phyloP scores from a whole-genome alignment of 2,797 vertebrate species.

The Sebastes cheni region DNA sequence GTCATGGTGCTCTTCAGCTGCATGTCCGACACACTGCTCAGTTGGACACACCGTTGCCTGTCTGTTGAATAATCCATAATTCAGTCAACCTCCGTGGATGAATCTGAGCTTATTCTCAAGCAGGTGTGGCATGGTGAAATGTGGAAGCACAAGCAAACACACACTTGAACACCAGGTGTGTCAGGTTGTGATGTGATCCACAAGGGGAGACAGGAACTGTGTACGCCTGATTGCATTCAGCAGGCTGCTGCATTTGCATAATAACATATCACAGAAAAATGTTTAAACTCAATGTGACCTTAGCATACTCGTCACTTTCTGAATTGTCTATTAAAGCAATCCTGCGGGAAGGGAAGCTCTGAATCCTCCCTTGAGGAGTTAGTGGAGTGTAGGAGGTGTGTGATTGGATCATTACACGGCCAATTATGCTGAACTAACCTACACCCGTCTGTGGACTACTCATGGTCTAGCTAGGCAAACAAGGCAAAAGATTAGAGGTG shows the following conservation, averaged over 20 bases:
- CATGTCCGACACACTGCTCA: background rate
- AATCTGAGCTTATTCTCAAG: background rate
- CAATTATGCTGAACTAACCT: constrained; percentile 70
- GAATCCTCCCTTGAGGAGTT: constrained; percentile 21
- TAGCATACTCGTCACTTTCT: constrained; percentile 11
- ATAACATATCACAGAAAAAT: constrained; percentile 25
- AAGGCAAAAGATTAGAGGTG: constrained; percentile 21
- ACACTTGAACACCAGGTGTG: background rate
- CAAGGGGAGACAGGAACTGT: background rate
- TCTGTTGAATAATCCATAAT: constrained; percentile 10
- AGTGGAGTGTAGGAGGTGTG: constrained; percentile 46
- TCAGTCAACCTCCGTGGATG: background rate
- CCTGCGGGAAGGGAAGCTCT: background rate
- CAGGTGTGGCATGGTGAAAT: background rate
- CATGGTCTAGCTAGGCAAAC: constrained; percentile 41
- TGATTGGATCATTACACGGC: constrained; percentile 67
- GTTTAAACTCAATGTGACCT: constrained; percentile 50
- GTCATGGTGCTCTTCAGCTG: background rate
- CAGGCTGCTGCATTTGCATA: constrained; percentile 25
- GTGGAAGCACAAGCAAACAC: background rate
- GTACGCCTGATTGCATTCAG: constrained; percentile 7
- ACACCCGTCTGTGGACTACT: constrained; percentile 2
- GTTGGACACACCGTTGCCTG: background rate
- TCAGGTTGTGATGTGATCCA: constrained; percentile 10
- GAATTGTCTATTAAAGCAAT: constrained; percentile 31